Evolutionary conservation across 2,797 vertebrate genomes (phyloP).

Genomic region (Epinephelus awoara): DNA sequence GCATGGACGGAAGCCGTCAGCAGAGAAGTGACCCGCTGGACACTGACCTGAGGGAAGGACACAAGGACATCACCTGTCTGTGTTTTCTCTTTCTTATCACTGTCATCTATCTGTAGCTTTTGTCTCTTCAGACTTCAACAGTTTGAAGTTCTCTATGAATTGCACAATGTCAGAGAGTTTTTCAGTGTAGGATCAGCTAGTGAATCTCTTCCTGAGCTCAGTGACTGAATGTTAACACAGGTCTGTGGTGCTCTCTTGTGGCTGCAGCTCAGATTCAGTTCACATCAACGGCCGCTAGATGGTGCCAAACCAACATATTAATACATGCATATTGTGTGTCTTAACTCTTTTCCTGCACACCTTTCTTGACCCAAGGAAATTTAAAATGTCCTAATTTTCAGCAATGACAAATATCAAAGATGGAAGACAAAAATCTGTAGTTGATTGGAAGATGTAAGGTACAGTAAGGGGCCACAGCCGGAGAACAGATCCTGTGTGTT

Average conservation of each 20-base stretch:
- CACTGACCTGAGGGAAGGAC: conserved; percentile 90
- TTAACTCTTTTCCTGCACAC: too few species aligned
- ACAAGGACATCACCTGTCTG: background rate
- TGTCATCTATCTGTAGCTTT: background rate
- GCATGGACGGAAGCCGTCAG: conserved; percentile 94
- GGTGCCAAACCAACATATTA: conserved; percentile 17
- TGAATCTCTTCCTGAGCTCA: background rate
- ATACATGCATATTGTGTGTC: background rate
- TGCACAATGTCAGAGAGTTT: background rate
- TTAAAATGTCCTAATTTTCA: background rate
- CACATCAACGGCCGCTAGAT: conserved; percentile 39
- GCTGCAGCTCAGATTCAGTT: background rate
- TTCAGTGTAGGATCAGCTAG: background rate
- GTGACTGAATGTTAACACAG: too few species aligned
- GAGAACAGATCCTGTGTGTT: too few species aligned
- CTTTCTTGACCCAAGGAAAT: background rate
- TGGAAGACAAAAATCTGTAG: background rate
- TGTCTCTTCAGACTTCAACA: background rate
- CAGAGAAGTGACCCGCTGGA: conserved; percentile 91
- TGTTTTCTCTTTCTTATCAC: background rate
- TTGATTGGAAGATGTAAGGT: background rate
- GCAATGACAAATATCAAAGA: background rate
- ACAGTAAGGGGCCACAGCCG: too few species aligned
- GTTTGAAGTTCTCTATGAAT: too few species aligned
- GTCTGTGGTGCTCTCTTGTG: conserved; percentile 16